Evolutionary conservation across 1,140 invertebrate species (phyloP), one percentile per base, ranked within the genome.

Genomic region (Drosophila melanica): DNA sequence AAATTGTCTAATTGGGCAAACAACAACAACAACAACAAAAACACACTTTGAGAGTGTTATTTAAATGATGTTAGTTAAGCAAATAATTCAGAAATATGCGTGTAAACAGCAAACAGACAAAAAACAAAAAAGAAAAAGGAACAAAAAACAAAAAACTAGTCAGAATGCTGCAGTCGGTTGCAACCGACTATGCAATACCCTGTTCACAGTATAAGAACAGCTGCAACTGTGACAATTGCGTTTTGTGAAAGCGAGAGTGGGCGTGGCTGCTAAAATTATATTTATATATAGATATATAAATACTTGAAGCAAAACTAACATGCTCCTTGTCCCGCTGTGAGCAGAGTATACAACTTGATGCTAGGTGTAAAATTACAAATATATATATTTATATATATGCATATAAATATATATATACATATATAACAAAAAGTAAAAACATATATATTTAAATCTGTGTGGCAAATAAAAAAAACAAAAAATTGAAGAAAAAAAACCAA

Each of bases 81-180:
- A 68, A 79, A 70, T 84, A 84, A 72, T 76, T 76, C 53, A 65
- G 65, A 79, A 58, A 79, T 79, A 79, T 84, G 75, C 69, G 76
- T 84, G 80, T 84, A 62, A 82, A 79, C 75, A 77, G 8, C 47
- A 81, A 51, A 59, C 16, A n/a, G 51, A 10, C 14, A 33, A 81
- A 69, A 73, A 7, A 47, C n/a, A 76, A 50, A 66, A 20, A 6
- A 62, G 0, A 14, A 30, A 12, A 62, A 44, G 20, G 44, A 39
- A 42, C 60, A 62, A 45, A 20, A 47, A 23, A 20, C 9, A 44
- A 30, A 37, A 33, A 33, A 35, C 33, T 1, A 14, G 4, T 41
- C 10, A 41, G 6, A n/a, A 14, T 6, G 37, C 37, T n/a, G 11
- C 12, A 12, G 37, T 39, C 37, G 39, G n/a, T 7, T 0, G 39